Evolutionary conservation across 2,888 invertebrate genomes (phyloP), one percentile per base, ranked within the genome.

Genomic region (Volucella bombylans): DNA sequence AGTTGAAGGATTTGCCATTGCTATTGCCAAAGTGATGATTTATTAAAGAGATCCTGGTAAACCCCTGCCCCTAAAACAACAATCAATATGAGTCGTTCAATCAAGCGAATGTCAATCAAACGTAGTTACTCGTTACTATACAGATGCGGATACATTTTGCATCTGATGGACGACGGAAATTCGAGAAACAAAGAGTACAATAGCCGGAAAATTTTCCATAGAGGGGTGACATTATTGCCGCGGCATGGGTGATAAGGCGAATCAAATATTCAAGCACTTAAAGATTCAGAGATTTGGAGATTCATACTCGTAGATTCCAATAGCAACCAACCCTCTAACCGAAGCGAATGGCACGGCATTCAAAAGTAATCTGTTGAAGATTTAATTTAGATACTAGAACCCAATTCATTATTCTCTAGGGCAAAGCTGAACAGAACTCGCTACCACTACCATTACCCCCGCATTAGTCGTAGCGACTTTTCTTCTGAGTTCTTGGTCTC

Each of bases 311-410:
- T 11, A 57, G 57, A 49, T 67, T 15, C 61, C 41, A 31, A 6
- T 12, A 41, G 47, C 57, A 49, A 31, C 31, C 39, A 62, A 11
- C 47, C 59, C 57, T 45, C 31, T 55, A 1, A 10, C 50, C 54
- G 43, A 55, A 55, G 15, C 73, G 52, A 31, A 31, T 54, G 41
- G 61, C 59, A 65, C 50, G 71, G 67, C 61, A 85, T 62, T 76
- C 71, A 71, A 80, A 76, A 73, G 71, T 80, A 85, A 85, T 81
- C 85, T 76, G 71, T 57, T 64, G 74, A 72, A 85, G 85, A 85
- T 85, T 85, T 85, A 85, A 85, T 85, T 85, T 85, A 85, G 85
- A 85, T 85, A 85, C 81, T 77, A 72, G 81, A 81, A 85, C 80
- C 85, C 81, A 85, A 85, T 85, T 85, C 85, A 85, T 85, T 85